Base-by-base conservation (phyloP, 2,113 vertebrate species). In the Hipposideros armiger region DNA sequence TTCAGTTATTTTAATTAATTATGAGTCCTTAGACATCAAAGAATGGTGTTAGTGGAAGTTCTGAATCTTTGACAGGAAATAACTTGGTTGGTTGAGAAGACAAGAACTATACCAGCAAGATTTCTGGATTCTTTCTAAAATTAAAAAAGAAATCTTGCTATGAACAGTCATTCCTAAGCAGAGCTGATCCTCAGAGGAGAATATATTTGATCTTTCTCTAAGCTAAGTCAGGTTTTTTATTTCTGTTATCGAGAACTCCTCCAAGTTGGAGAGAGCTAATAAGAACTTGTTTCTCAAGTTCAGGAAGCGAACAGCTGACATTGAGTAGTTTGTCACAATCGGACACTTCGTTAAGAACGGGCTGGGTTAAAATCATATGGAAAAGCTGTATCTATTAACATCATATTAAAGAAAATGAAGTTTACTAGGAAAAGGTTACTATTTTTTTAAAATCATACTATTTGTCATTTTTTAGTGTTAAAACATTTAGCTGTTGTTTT, bases 1-100 rank as follows among this genome's bases (percentile, higher is more conserved):
- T 81, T 69, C n/a, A 77, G 7, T 50, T 62, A n/a, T 88, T 70
- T 95, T 89, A 89, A 92, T 81, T 76, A 74, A 84, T 90, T 60
- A 30, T 84, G 60, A 16, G 3, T 7, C 58, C n/a, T 42, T 84
- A 50, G 32, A 47, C 70, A 52, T 70, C 47, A 20, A 89, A 84
- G 28, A 77, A 64, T 20, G 16, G 40, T 90, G 17, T 67, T 84
- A 78, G n/a, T 70, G 52, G 24, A 40, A 66, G 36, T 26, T 77
- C 60, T 69, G 80, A 47, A 24, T 52, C 70, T 76, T 77, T 85
- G 19, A 6, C 50, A 94, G 76, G 26, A 60, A 90, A 20, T 85
- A 15, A 20, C 9, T 62, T 84, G 16, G 45, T 80, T 47, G 28
- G 22, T 64, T 78, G n/a, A 72, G 72, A 72, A 45, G 30, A 85